A percentile compares a stretch with the other conserved stretches of the same genome.
These are phyloP conservation scores for Enteromius argenteus DNA, from an alignment of 2,797 vertebrate species.

Conservation along the genomic window DNA sequence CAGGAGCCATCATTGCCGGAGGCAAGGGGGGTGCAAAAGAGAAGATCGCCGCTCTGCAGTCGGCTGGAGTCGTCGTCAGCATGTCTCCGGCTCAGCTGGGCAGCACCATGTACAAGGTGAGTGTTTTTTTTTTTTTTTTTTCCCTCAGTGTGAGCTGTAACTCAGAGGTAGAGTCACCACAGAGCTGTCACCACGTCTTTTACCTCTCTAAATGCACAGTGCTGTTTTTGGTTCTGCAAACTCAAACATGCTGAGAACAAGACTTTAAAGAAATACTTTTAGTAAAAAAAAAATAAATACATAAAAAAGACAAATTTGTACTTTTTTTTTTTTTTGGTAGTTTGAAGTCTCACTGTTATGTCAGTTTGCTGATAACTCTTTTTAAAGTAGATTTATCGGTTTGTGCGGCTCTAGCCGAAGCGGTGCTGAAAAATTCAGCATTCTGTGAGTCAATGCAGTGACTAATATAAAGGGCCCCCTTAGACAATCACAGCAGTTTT, in stretches of 20 bases:
- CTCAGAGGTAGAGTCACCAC: constrained; percentile 21
- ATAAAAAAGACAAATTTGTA: background rate
- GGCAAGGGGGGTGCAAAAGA: constrained; percentile 98
- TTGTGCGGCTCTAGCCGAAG: background rate
- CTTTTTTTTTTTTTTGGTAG: background rate
- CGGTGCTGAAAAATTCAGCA: background rate
- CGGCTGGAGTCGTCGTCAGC: constrained; percentile 91
- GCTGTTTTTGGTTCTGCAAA: constrained; percentile 11
- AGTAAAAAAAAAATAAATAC: background rate
- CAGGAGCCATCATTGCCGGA: constrained; percentile 96
- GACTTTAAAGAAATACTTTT: constrained; percentile 16
- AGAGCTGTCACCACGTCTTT: background rate
- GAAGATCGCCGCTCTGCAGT: constrained; percentile 97
- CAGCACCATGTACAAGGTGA: constrained; percentile 96
- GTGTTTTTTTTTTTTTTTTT: constrained; percentile 53
- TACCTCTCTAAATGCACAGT: constrained; percentile 8
- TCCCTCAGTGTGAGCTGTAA: constrained; percentile 13
- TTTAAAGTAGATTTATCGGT: constrained; percentile 13
- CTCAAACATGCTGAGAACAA: constrained; percentile 31
- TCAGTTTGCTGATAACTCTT: constrained; percentile 6
- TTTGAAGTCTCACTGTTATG: background rate
- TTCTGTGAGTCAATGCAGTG: background rate
- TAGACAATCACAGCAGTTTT: constrained; percentile 33
- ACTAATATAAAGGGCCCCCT: constrained; percentile 18
- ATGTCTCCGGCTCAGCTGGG: constrained; percentile 98